Percentiles rank a stretch among this genome's conserved stretches.
phyloP scores from a whole-genome alignment of 2,797 vertebrate species.

The Microctenopoma steveboyesi region DNA sequence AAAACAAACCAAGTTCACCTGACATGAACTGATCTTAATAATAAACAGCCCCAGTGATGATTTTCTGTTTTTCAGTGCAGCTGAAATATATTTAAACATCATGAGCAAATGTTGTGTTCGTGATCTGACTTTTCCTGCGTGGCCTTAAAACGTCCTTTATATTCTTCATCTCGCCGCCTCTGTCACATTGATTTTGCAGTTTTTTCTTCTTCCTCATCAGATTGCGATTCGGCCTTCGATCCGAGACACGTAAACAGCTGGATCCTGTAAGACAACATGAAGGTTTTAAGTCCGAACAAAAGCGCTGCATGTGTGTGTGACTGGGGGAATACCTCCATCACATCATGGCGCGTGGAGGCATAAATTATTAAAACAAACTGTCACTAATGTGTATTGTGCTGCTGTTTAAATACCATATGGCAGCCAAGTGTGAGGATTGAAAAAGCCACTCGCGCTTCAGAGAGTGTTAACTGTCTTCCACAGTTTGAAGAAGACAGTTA shows the following conservation, averaged over 20 bases:
- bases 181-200: neutral
- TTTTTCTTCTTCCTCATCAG: neutral
- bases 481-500: neutral
- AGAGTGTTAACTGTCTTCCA: fast-evolving
- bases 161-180: conserved; percentile 1
- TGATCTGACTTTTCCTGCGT: neutral
- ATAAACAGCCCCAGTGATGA: too few relatives aligned
- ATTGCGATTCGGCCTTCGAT: neutral
- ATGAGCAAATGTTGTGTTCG: neutral
- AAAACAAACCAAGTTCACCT: neutral
- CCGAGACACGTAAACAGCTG: neutral
- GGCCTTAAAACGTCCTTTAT: conserved; percentile 24
- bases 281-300: too few relatives aligned
- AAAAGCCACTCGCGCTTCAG: too few relatives aligned
- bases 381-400: neutral
- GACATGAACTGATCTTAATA: neutral
- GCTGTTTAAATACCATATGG: neutral
- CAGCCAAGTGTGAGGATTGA: neutral
- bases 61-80: too few relatives aligned
- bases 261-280: neutral
- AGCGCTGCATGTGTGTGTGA: too few relatives aligned
- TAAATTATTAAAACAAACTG: too few relatives aligned
- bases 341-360: too few relatives aligned
- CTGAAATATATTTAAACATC: neutral
- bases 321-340: too few relatives aligned